Conservation (phyloP, 2,888 invertebrate species). For the Isoperla grammatica region DNA sequence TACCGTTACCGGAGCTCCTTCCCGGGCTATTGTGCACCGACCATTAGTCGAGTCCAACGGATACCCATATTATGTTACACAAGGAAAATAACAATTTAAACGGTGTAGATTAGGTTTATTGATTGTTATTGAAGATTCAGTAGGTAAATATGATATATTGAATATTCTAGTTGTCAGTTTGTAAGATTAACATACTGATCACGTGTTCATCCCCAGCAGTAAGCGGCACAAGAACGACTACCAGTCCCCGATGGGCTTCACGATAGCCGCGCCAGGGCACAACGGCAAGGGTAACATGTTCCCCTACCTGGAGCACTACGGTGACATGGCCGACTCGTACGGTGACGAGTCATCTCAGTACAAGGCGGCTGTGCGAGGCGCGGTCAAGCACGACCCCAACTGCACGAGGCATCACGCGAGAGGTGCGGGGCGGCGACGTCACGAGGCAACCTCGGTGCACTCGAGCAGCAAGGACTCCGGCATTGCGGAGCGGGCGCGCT, state of each 20-base stretch:
- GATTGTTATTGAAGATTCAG: too few species aligned
- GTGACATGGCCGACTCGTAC: constrained; percentile 38
- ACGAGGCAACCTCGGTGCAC: constrained; percentile 70
- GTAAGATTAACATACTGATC: too few species aligned
- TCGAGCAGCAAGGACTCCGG: constrained; percentile 80
- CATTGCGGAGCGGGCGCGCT: constrained; percentile 53
- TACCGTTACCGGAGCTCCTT: too few species aligned
- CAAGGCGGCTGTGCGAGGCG: constrained; percentile 30
- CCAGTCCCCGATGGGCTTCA: constrained; percentile 33
- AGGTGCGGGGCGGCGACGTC: constrained; percentile 27
- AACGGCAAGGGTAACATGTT: constrained; percentile 25
- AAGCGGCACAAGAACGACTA: constrained; percentile 31
- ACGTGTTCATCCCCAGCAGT: constrained; percentile 22
- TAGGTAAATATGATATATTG: too few species aligned
- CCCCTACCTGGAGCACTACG: constrained; percentile 35
- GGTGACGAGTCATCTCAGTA: constrained; percentile 29
- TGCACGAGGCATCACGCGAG: constrained; percentile 31
- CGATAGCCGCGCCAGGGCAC: constrained; percentile 24
- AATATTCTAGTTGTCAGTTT: too few species aligned
- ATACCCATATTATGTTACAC: too few species aligned
- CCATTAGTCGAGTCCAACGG: too few species aligned
- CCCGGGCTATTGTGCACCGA: too few species aligned
- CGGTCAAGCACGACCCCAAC: constrained; percentile 33
- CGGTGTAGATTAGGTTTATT: too few species aligned
- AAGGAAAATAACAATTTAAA: too few species aligned